Evolutionary conservation across 2,113 vertebrate species (phyloP).

Genomic region (Epinephelus cyanopodus): DNA sequence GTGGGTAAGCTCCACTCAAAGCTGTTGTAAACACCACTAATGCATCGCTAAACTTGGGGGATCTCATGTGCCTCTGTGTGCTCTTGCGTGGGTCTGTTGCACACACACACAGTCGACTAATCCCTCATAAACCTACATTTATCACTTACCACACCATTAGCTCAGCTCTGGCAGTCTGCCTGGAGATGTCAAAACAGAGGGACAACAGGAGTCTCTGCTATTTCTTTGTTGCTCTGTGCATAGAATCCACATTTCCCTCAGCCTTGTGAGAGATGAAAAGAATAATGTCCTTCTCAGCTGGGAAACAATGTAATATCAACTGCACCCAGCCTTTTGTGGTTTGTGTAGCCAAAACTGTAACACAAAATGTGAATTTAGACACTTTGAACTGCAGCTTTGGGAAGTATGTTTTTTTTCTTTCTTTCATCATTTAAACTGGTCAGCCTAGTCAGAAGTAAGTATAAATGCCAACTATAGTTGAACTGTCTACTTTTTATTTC

Average conservation of each 20-base stretch:
- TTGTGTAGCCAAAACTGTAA: slow-evolving; percentile 51
- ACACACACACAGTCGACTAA: slow-evolving; percentile 69
- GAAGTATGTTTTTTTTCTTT: slow-evolving; percentile 20
- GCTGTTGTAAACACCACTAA: slow-evolving; percentile 85
- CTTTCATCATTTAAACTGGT: slow-evolving; percentile 32
- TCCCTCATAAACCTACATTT: slow-evolving; percentile 86
- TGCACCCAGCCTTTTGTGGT: slow-evolving; percentile 35
- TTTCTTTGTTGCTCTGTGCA: slow-evolving; percentile 68
- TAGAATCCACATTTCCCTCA: slow-evolving; percentile 69
- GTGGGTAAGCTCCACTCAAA: slow-evolving; percentile 77
- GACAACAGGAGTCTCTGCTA: slow-evolving; percentile 62
- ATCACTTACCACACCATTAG: slow-evolving; percentile 80
- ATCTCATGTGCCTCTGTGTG: slow-evolving; percentile 56
- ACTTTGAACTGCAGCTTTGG: slow-evolving; percentile 62
- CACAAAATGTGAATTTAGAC: slow-evolving; percentile 69
- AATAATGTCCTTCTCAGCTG: slow-evolving; percentile 68
- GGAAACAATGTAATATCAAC: slow-evolving; percentile 72
- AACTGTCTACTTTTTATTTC: slow-evolving; percentile 37
- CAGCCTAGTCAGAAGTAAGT: slow-evolving; percentile 35
- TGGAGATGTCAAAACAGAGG: slow-evolving; percentile 80
- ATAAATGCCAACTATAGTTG: slow-evolving; percentile 20
- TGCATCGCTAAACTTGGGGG: slow-evolving; percentile 83
- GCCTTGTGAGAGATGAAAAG: slow-evolving; percentile 73
- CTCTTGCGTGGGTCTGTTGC: slow-evolving; percentile 14
- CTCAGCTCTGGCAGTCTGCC: slow-evolving; percentile 74